A percentile compares a stretch with the other conserved stretches of the same genome.
These are phyloP conservation scores for Equus quagga DNA, from an alignment of 2,113 vertebrate genomes.

Conservation along the genomic window DNA sequence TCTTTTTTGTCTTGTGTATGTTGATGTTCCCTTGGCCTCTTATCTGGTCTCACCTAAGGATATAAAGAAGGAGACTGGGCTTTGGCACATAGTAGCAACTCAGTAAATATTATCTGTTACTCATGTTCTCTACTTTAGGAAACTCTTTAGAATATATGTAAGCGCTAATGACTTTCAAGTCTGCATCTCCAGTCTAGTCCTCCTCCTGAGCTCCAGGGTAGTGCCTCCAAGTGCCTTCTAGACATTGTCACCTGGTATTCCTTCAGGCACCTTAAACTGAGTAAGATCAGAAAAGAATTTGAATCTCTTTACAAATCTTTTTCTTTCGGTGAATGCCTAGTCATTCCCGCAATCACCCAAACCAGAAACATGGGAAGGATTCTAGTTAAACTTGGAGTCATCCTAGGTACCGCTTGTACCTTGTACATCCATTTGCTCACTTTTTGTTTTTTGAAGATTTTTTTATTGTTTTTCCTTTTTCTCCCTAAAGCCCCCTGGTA, in stretches of 20 bases:
- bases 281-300: neutral
- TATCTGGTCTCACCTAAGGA: neutral
- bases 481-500: too few species aligned
- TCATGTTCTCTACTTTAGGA: slow-evolving; percentile 16
- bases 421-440: neutral
- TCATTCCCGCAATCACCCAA: neutral
- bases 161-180: neutral
- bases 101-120: neutral
- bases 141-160: neutral
- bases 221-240: neutral
- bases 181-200: neutral
- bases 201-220: neutral
- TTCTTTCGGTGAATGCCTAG: neutral
- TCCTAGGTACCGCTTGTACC: neutral
- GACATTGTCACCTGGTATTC: neutral
- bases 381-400: slow-evolving; percentile 6
- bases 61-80: neutral
- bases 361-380: neutral
- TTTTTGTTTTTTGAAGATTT: neutral
- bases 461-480: too few species aligned
- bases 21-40: neutral
- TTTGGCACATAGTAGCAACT: slow-evolving; percentile 14
- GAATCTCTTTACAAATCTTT: neutral
- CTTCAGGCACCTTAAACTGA: neutral
- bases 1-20: neutral